Evolutionary conservation across 2,888 invertebrate genomes (phyloP).

Genomic region (Nephrotoma guestfalica): DNA sequence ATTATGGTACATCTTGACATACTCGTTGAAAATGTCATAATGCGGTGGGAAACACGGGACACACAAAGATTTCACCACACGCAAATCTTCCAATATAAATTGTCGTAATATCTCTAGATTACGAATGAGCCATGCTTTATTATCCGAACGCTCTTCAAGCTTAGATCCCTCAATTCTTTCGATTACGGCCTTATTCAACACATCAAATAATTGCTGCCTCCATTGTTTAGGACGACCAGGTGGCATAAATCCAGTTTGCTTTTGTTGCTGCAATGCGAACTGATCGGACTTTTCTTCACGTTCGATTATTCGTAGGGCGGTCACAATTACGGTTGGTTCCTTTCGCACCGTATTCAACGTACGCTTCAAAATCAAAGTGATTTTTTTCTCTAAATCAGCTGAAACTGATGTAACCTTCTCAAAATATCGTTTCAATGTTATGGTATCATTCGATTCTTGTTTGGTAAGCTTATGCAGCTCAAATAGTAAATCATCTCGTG

Average conservation of each 20-base stretch:
- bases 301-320: slow-evolving; percentile 90
- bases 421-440: slow-evolving; percentile 90
- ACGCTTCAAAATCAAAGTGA: slow-evolving; percentile 75
- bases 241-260: slow-evolving; percentile 77
- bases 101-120: slow-evolving; percentile 82
- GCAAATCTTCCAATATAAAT: slow-evolving; percentile 76
- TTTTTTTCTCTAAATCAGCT: slow-evolving; percentile 75
- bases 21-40: slow-evolving; percentile 83
- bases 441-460: slow-evolving; percentile 77
- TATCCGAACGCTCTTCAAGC: slow-evolving; percentile 75
- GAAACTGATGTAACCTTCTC: slow-evolving; percentile 88
- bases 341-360: slow-evolving; percentile 89
- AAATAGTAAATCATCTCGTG: slow-evolving; percentile 86
- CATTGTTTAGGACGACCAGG: slow-evolving; percentile 89
- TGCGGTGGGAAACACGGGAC: slow-evolving; percentile 91
- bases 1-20: slow-evolving; percentile 86
- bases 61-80: slow-evolving; percentile 79
- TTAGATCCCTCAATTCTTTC: slow-evolving; percentile 89
- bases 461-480: slow-evolving; percentile 89
- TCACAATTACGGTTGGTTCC: slow-evolving; percentile 90
- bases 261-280: slow-evolving; percentile 62
- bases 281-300: slow-evolving; percentile 91
- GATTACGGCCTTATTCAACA: slow-evolving; percentile 61
- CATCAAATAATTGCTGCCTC: slow-evolving; percentile 73
- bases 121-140: slow-evolving; percentile 91